Base-by-base conservation (phyloP, 2,888 invertebrate species). In the Stenodema calcarata region DNA sequence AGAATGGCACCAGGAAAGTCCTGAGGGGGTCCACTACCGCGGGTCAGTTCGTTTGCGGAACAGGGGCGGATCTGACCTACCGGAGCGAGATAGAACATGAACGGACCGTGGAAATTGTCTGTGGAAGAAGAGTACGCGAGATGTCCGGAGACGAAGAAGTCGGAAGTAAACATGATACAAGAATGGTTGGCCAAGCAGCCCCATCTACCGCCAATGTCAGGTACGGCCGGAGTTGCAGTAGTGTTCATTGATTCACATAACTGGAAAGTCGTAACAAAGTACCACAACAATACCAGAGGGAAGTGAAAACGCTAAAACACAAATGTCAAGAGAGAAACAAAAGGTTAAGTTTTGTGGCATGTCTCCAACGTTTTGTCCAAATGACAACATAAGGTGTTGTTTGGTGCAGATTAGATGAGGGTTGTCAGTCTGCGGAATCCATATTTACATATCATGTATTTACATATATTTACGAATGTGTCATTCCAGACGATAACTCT, bases 151-250 rank as follows among this genome's bases (percentile, higher is more conserved):
- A 27, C 89, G 27, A 87, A 87, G 44, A 79, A 79, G 9, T 87
- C 88, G 18, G 89, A 89, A 80, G 79, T 89, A 3, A 62, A 79
- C 12, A 82, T 81, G 11, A 69, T 89, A 0, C 86, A 87, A 50
- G 88, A 88, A n/a, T 89, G 89, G 89, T 50, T 88, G 23, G 50
- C 69, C 16, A 87, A 87, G 18, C 89, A 89, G 41, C 89, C 89
- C 0, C 89, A 89, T 75, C 50, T 89, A 18, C 89, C 89, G 0
- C n/a, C 73, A 11, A 35, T 88, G 18, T 42, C 87, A 81, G 87
- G 86, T 86, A 87, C 30, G n/a, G n/a, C n/a, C n/a, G n/a, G n/a
- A n/a, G n/a, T n/a, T n/a, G n/a, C n/a, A n/a, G n/a, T n/a, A n/a
- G n/a, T n/a, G n/a, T n/a, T n/a, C n/a, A n/a, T n/a, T 54, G 44